Conservation (phyloP, 2,113 vertebrate genomes). For the Nesoenas mayeri region DNA sequence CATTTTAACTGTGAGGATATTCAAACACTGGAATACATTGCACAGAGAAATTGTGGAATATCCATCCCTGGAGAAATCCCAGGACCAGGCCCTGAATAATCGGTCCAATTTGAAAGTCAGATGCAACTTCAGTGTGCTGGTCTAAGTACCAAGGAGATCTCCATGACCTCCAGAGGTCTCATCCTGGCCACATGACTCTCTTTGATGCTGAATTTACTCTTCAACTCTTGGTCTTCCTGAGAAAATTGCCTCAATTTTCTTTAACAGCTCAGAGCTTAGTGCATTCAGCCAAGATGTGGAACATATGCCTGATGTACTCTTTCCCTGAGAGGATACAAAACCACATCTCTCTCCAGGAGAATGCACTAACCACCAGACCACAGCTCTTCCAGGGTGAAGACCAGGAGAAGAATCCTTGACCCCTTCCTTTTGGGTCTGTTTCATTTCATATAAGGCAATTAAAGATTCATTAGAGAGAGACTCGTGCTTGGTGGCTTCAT, state of each 20-base stretch:
- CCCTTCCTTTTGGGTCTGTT: not conserved
- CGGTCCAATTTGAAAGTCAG: not conserved
- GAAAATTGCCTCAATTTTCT: not conserved
- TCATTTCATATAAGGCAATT: not conserved
- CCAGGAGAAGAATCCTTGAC: not conserved
- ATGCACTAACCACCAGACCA: not conserved
- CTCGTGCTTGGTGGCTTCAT: not conserved
- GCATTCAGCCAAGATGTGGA: not conserved
- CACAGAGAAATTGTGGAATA: too few relatives aligned
- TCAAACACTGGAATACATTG: too few relatives aligned
- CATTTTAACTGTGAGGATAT: too few relatives aligned
- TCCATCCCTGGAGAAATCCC: not conserved
- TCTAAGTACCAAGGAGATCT: not conserved
- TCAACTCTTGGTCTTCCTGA: not conserved
- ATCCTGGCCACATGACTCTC: accelerated
- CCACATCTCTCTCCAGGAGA: not conserved
- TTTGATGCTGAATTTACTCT: not conserved
- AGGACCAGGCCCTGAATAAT: not conserved
- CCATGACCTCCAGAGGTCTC: not conserved
- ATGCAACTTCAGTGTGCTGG: not conserved
- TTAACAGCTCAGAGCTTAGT: not conserved
- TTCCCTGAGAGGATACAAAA: not conserved
- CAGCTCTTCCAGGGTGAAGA: not conserved
- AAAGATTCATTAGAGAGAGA: not conserved
- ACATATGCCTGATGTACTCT: not conserved